Evolutionary conservation across 2,888 invertebrate genomes (phyloP).

Genomic region (Drosophila peninsularis): DNA sequence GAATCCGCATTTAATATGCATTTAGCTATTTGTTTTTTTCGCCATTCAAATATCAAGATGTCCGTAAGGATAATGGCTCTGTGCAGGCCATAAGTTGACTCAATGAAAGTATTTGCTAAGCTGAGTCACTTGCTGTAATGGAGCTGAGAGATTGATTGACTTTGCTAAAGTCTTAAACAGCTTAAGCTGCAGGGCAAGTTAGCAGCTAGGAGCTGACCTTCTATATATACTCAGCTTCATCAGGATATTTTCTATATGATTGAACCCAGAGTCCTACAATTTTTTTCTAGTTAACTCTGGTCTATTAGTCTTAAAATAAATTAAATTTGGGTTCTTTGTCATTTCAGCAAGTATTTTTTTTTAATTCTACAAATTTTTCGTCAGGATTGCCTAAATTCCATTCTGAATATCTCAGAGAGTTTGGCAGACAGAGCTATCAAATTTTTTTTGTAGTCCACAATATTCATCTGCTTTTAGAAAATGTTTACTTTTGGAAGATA

Average conservation of each 20-base stretch:
- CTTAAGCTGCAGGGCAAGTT: neutral
- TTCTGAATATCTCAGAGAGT: too few species aligned
- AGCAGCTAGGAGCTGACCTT: too few species aligned
- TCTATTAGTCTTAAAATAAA: neutral
- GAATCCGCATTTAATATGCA: conserved; percentile 5
- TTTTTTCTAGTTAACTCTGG: neutral
- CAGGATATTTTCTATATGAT: too few species aligned
- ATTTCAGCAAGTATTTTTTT: too few species aligned
- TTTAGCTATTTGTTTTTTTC: neutral
- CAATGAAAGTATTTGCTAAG: neutral
- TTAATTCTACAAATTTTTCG: too few species aligned
- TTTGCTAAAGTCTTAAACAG: neutral
- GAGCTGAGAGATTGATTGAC: neutral
- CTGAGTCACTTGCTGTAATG: neutral
- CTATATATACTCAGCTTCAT: neutral
- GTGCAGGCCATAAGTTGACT: neutral
- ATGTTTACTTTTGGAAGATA: too few species aligned
- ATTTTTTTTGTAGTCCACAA: too few species aligned
- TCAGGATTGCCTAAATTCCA: too few species aligned
- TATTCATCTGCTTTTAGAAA: too few species aligned
- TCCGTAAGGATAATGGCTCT: neutral
- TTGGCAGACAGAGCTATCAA: too few species aligned
- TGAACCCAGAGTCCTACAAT: too few species aligned
- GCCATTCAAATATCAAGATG: neutral
- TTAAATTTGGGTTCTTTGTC: too few species aligned